Conservation (phyloP, 2,113 vertebrate species). For the Archocentrus centrarchus region DNA sequence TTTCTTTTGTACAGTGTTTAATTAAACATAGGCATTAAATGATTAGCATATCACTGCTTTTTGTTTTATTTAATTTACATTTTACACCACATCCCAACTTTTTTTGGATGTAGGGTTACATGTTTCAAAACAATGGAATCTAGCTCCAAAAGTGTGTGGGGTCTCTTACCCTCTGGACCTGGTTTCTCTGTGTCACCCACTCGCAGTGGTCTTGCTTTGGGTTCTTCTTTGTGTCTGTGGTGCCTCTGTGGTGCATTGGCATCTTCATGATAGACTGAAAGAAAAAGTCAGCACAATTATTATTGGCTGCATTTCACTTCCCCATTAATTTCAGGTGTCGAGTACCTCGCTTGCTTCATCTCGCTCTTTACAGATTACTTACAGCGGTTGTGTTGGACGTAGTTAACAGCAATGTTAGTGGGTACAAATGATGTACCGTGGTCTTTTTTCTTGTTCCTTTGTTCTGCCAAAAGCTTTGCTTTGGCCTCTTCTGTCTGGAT, state of each 20-base stretch:
- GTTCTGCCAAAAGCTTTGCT: slow-evolving; percentile 93
- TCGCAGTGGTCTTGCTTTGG: slow-evolving; percentile 92
- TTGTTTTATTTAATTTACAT: too few species aligned
- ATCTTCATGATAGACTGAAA: slow-evolving; percentile 94
- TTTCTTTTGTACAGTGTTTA: too few species aligned
- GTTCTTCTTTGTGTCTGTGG: slow-evolving; percentile 89
- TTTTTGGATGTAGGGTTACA: too few species aligned
- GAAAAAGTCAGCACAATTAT: background rate
- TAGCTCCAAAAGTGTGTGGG: background rate
- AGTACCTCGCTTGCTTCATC: background rate
- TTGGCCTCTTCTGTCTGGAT: slow-evolving; percentile 97
- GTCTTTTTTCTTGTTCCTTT: slow-evolving; percentile 98
- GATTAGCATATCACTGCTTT: too few species aligned
- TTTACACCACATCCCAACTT: too few species aligned
- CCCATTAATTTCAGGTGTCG: too few species aligned
- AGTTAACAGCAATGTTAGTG: slow-evolving; percentile 98
- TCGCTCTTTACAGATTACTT: slow-evolving; percentile 63
- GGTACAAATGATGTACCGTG: slow-evolving; percentile 95
- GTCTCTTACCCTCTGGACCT: slow-evolving; percentile 89
- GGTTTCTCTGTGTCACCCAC: slow-evolving; percentile 97
- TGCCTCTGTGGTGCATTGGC: slow-evolving; percentile 91
- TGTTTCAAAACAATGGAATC: too few species aligned
- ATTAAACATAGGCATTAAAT: too few species aligned
- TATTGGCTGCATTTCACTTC: background rate
- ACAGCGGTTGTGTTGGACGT: slow-evolving; percentile 99